Evolutionary conservation across 1,140 invertebrate species (phyloP).

Genomic region (Solenopsis fugax): DNA sequence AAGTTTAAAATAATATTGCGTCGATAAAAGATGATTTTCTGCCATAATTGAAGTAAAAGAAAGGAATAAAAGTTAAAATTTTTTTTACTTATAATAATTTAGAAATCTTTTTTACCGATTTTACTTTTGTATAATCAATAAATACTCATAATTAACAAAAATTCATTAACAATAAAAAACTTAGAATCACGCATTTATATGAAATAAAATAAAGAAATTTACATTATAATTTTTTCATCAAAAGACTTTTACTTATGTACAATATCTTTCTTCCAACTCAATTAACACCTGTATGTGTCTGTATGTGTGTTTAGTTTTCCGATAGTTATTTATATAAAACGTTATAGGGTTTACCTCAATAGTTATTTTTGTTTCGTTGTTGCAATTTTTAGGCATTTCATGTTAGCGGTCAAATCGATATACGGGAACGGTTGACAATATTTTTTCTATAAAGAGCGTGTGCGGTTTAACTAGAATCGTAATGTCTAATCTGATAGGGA

Average conservation of each 20-base stretch:
- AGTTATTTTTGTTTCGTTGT: neutral
- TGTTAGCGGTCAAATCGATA: constrained; percentile 13
- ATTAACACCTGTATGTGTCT: neutral
- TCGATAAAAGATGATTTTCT: neutral
- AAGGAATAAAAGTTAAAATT: neutral
- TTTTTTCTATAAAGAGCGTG: neutral
- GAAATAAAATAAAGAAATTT: neutral
- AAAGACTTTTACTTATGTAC: constrained; percentile 4
- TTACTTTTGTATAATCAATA: neutral
- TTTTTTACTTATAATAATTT: neutral
- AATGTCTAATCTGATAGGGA: neutral
- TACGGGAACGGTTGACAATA: neutral
- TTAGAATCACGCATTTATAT: neutral
- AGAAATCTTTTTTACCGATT: too few species aligned
- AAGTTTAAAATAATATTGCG: constrained; percentile 6
- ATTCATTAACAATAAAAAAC: neutral
- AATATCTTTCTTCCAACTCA: neutral
- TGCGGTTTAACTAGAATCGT: neutral
- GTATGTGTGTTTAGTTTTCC: neutral
- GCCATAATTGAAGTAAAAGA: neutral
- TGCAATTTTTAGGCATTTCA: constrained; percentile 25
- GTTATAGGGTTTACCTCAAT: neutral
- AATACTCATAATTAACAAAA: neutral
- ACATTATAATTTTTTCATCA: neutral
- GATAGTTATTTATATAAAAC: neutral